A percentile compares a stretch with the other conserved stretches of the same genome.
Evolutionary conservation across 1,140 invertebrate genomes (phyloP).

Genomic region (Eurosta solidaginis): DNA sequence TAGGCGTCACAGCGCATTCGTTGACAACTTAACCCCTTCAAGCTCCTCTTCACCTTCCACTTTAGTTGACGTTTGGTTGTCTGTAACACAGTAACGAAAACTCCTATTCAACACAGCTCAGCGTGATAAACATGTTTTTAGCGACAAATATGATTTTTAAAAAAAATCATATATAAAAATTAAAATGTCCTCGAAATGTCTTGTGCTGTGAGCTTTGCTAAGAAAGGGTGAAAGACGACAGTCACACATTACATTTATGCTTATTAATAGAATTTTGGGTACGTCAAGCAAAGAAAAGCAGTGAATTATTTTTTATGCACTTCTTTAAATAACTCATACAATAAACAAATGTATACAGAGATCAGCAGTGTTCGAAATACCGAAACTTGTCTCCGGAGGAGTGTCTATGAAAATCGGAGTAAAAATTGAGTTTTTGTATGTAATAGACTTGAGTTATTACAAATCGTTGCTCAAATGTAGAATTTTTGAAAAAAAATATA

Average conservation of each 20-base stretch:
- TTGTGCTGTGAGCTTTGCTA: neutral
- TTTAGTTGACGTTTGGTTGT: neutral
- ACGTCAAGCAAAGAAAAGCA: neutral
- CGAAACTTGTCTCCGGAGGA: no score
- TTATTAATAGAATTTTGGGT: constrained; percentile 21
- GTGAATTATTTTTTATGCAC: neutral
- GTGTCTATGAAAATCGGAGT: no score
- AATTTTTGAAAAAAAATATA: no score
- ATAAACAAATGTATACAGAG: neutral
- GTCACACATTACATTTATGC: neutral
- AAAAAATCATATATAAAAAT: neutral
- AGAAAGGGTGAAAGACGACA: neutral
- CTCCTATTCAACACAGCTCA: neutral
- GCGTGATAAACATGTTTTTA: neutral
- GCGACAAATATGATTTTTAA: neutral
- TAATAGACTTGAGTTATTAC: no score
- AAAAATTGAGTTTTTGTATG: no score
- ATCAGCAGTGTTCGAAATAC: no score
- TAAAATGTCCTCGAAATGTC: neutral
- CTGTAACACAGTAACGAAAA: neutral
- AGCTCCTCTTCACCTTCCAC: no score
- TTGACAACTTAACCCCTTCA: neutral
- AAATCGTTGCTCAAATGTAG: no score
- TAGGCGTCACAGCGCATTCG: neutral
- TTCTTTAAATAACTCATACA: neutral